Conservation (phyloP, 2,113 vertebrate species). For the Sminthopsis crassicaudata region DNA sequence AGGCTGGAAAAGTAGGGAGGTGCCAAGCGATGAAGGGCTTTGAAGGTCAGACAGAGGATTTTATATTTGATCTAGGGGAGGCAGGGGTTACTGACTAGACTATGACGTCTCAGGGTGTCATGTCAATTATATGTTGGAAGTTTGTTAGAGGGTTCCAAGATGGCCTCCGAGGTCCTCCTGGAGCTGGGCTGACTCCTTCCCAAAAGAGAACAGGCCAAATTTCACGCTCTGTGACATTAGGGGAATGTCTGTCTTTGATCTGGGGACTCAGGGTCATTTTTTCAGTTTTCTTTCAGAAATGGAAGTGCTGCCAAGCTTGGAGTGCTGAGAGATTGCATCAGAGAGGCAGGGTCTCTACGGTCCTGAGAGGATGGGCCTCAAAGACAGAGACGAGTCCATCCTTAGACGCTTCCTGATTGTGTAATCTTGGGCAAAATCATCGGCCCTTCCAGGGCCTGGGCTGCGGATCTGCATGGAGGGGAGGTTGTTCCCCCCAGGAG, state of each 20-base stretch:
- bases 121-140: not conserved
- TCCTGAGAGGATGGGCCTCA: not conserved
- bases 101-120: not conserved
- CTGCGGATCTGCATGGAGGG: not conserved
- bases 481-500: not conserved
- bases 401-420: not conserved
- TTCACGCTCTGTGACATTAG: not conserved
- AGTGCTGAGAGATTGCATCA: not conserved
- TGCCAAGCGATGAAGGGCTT: not conserved
- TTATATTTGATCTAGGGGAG: not conserved
- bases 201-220: not conserved
- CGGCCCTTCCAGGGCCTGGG: not conserved
- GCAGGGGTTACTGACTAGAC: not conserved
- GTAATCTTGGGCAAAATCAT: not conserved
- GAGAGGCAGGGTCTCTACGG: not conserved
- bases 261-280: not conserved
- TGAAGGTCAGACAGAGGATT: not conserved
- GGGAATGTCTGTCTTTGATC: not conserved
- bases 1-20: not conserved
- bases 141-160: not conserved
- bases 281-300: too few species aligned
- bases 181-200: not conserved
- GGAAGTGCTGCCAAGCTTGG: too few species aligned
- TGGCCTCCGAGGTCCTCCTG: not conserved
- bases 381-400: not conserved